phyloP scores from a whole-genome alignment of 2,797 vertebrate species.

The Lagodon rhomboides region DNA sequence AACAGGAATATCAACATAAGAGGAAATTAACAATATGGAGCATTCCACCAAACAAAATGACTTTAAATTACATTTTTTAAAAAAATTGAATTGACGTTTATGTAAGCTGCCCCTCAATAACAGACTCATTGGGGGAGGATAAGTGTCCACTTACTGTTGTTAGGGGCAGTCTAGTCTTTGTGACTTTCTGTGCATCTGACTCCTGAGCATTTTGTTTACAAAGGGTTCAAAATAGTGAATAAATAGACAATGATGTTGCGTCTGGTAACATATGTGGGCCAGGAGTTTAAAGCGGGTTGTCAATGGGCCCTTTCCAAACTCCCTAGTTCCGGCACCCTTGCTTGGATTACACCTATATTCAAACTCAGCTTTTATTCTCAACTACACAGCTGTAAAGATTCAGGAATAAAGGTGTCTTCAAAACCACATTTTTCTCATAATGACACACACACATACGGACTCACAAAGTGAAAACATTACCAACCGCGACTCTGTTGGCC shows the following conservation, averaged over 20 bases:
- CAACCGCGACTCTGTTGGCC: too few relatives aligned
- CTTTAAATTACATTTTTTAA: not conserved
- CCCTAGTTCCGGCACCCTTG: too few relatives aligned
- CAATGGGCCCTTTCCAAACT: too few relatives aligned
- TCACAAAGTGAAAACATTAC: too few relatives aligned
- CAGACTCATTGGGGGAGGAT: slow-evolving; percentile 7
- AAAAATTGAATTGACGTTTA: not conserved
- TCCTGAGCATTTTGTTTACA: not conserved
- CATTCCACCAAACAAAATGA: not conserved
- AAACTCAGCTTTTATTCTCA: too few relatives aligned
- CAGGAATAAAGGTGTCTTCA: too few relatives aligned
- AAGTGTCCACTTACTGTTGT: not conserved
- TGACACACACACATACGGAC: too few relatives aligned
- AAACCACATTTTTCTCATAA: too few relatives aligned
- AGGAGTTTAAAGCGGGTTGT: too few relatives aligned
- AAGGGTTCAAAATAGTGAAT: not conserved
- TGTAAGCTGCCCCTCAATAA: slow-evolving; percentile 3
- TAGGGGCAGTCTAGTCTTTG: slow-evolving; percentile 15
- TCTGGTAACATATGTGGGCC: too few relatives aligned
- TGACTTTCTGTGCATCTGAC: slow-evolving; percentile 25
- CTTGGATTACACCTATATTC: too few relatives aligned
- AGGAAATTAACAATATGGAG: not conserved
- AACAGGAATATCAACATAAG: not conserved
- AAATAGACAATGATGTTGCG: not conserved
- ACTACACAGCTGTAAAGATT: too few relatives aligned